A percentile compares a stretch with the other conserved stretches of the same genome.
phyloP scores from a whole-genome alignment of 2,888 invertebrate genomes.

The Drosophila eohydei region DNA sequence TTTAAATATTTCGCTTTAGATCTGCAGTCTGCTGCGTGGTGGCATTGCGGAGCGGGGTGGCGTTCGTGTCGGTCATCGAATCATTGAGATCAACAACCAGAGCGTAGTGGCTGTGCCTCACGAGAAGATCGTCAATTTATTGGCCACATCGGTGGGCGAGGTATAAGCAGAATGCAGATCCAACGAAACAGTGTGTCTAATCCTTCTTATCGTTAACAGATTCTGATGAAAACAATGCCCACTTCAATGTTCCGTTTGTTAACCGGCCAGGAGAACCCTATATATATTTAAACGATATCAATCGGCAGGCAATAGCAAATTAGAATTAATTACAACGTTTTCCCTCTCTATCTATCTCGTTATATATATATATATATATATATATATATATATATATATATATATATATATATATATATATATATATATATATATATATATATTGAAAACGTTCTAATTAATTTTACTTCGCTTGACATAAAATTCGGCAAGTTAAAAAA shows the following conservation, averaged over 20 bases:
- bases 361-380: slow-evolving; percentile 16
- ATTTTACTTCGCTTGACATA: slow-evolving; percentile 21
- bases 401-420: not conserved
- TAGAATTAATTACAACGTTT: no score
- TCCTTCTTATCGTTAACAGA: slow-evolving; percentile 87
- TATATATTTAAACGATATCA: slow-evolving; percentile 92
- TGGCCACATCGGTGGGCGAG: slow-evolving; percentile 99
- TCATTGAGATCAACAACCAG: slow-evolving; percentile 99
- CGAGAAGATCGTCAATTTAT: slow-evolving; percentile 99
- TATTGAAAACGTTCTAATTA: not conserved
- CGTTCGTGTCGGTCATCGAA: slow-evolving; percentile 99
- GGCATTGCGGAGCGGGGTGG: slow-evolving; percentile 99
- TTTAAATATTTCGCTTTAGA: slow-evolving; percentile 87
- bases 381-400: slow-evolving; percentile 25
- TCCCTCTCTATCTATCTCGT: not conserved
- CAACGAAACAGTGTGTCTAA: not conserved
- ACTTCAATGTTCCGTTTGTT: slow-evolving; percentile 99
- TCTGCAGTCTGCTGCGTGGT: slow-evolving; percentile 98
- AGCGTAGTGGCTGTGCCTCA: slow-evolving; percentile 99
- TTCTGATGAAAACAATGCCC: slow-evolving; percentile 99
- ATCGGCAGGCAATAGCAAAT: slow-evolving; percentile 4
- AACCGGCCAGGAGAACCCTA: slow-evolving; percentile 99
- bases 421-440: no score
- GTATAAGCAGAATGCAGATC: slow-evolving; percentile 85
- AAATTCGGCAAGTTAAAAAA: slow-evolving; percentile 6